Evolutionary conservation across 2,113 vertebrate species (phyloP).

Genomic region (Sprattus sprattus): DNA sequence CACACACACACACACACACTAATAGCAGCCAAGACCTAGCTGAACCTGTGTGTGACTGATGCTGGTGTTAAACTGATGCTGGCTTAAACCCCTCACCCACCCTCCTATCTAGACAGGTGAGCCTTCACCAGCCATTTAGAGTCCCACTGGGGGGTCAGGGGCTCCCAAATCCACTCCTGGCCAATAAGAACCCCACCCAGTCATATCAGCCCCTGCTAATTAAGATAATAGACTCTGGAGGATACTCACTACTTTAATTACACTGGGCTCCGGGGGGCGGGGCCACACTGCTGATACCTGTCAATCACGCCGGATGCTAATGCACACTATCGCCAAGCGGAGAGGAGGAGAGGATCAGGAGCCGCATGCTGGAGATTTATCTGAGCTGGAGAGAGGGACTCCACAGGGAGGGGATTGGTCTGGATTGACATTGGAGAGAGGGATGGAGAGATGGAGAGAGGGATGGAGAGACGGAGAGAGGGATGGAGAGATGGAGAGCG

Average conservation of each 20-base stretch:
- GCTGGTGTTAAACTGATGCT: background rate
- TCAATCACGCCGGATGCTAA: conserved; percentile 34
- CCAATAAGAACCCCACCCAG: background rate
- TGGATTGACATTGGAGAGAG: conserved; percentile 3
- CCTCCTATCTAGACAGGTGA: background rate
- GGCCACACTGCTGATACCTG: conserved; percentile 19
- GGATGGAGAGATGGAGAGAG: background rate
- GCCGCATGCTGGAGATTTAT: too few species aligned
- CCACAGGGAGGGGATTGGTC: background rate
- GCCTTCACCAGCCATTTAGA: background rate
- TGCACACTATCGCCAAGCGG: conserved; percentile 21
- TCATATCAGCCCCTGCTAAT: conserved; percentile 30
- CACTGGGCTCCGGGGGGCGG: background rate
- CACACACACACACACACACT: too few species aligned
- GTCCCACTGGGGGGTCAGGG: background rate
- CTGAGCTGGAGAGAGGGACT: background rate
- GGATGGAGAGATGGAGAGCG: background rate
- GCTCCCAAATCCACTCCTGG: background rate
- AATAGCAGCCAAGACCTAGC: background rate
- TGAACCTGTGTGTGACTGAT: background rate
- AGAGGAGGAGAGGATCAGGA: background rate
- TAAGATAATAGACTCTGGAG: conserved; percentile 27
- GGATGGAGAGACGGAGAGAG: background rate
- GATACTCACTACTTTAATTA: conserved; percentile 24
- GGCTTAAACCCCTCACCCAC: background rate